These are phyloP conservation scores for Uloborus diversus DNA, from an alignment of 1,140 invertebrate genomes.

Conservation along the genomic window DNA sequence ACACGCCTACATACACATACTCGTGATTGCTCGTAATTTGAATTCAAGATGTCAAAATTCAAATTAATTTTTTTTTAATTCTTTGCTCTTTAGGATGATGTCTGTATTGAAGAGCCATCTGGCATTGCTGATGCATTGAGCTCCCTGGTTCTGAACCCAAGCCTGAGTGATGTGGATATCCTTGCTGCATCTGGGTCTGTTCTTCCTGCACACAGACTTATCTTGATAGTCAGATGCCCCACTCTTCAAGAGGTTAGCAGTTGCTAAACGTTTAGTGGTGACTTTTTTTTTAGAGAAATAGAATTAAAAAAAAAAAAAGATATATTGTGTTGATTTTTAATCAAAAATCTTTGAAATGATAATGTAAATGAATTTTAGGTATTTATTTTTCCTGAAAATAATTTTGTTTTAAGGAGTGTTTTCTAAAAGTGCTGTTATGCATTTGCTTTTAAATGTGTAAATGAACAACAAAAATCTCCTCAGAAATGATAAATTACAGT, in stretches of 20 bases:
- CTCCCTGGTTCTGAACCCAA: constrained; percentile 12
- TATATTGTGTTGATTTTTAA: neutral
- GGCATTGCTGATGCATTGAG: neutral
- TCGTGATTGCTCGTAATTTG: neutral
- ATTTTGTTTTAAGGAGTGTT: neutral
- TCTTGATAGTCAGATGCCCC: constrained; percentile 32
- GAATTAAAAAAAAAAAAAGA: neutral
- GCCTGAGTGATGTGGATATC: constrained; percentile 50
- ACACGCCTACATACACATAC: neutral
- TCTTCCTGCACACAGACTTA: constrained; percentile 41
- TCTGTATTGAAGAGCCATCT: neutral
- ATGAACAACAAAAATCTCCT: no score
- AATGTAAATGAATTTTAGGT: neutral
- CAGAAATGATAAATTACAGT: no score
- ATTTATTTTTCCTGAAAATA: neutral
- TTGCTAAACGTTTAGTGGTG: neutral
- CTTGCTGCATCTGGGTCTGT: constrained; percentile 21
- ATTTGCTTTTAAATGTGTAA: neutral
- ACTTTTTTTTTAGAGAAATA: neutral
- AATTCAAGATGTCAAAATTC: neutral
- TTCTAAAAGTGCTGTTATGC: neutral
- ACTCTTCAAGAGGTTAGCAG: constrained; percentile 10
- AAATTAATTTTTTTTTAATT: neutral
- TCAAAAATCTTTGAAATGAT: neutral
- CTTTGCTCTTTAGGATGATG: neutral